These are phyloP conservation scores for Chelonus formosanus DNA, from an alignment of 2,888 invertebrate genomes.

Conservation along the genomic window DNA sequence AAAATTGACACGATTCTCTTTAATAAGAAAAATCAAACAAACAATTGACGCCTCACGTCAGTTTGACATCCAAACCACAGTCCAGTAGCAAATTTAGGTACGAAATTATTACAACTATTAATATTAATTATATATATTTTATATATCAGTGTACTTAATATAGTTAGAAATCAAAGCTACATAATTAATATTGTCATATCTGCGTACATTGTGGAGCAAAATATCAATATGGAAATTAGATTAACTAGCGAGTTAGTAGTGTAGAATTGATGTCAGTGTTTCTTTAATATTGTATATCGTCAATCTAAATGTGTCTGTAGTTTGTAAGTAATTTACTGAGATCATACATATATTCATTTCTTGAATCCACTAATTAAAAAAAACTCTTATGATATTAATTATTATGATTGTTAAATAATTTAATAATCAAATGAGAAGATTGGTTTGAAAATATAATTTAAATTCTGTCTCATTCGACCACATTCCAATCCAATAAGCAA, in stretches of 20 bases:
- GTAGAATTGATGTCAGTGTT: constrained; percentile 65
- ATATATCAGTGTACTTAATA: constrained; percentile 36
- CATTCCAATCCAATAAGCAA: too few species aligned
- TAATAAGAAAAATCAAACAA: constrained; percentile 37
- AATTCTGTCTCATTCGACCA: too few species aligned
- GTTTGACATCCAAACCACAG: constrained; percentile 56
- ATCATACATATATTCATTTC: constrained; percentile 25
- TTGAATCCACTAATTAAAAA: too few species aligned
- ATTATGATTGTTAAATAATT: too few species aligned
- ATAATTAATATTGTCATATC: constrained; percentile 46
- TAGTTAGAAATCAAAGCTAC: constrained; percentile 27
- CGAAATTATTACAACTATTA: constrained; percentile 54
- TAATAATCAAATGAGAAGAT: too few species aligned
- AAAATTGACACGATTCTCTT: constrained; percentile 1
- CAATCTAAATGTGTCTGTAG: constrained; percentile 61
- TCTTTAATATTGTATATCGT: constrained; percentile 62
- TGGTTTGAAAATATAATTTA: too few species aligned
- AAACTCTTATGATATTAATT: too few species aligned
- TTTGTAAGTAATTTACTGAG: constrained; percentile 48
- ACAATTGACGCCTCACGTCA: constrained; percentile 58
- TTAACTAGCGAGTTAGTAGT: constrained; percentile 64
- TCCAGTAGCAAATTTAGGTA: constrained; percentile 64
- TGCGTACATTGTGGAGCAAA: constrained; percentile 59
- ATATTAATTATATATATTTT: constrained; percentile 26
- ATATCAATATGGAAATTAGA: constrained; percentile 60